phyloP scores from a whole-genome alignment of 2,888 invertebrate genomes.

The Agriopis leucophaearia region DNA sequence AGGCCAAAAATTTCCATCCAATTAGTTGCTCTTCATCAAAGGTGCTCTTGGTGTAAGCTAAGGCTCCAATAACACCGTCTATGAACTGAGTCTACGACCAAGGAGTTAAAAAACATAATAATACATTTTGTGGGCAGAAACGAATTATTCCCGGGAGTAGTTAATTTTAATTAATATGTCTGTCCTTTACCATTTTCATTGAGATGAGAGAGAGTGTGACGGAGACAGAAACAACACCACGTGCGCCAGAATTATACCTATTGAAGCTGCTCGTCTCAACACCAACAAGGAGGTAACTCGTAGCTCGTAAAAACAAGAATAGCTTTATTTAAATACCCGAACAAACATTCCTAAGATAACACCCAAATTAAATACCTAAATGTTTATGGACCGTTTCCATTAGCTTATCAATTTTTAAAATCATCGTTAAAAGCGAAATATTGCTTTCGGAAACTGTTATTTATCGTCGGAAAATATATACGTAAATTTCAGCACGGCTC shows the following conservation, averaged over 20 bases:
- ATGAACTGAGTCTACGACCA: no score
- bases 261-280: background rate
- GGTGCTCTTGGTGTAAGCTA: no score
- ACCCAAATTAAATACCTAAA: constrained; percentile 21
- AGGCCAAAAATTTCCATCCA: no score
- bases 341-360: constrained; percentile 22
- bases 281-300: background rate
- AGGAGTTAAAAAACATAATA: no score
- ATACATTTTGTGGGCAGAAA: no score
- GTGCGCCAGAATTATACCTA: background rate
- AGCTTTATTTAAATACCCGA: constrained; percentile 2
- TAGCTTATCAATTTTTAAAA: constrained; percentile 50
- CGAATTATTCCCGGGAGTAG: no score
- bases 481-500: constrained; percentile 38
- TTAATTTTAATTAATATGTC: no score
- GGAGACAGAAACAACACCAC: background rate
- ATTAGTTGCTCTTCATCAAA: no score
- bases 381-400: constrained; percentile 43
- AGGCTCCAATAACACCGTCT: no score
- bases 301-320: constrained; percentile 2
- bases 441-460: constrained; percentile 49
- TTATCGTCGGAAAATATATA: constrained; percentile 46
- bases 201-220: background rate
- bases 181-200: no score
- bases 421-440: constrained; percentile 49